phyloP scores from a whole-genome alignment of 2,113 vertebrate genomes.

The Urocolius indicus region DNA sequence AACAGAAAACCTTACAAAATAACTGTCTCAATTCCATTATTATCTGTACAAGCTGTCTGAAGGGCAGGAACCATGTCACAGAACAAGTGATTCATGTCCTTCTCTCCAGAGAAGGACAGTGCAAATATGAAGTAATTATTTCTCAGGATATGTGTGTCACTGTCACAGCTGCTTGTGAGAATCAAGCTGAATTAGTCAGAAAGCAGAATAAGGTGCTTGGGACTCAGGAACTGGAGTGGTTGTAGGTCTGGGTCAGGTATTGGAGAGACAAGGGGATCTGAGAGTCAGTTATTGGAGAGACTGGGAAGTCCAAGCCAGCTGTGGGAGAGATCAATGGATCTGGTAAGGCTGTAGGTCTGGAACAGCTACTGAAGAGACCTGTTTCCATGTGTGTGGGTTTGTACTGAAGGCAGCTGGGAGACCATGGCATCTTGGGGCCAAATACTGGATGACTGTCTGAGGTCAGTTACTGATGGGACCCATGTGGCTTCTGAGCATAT shows the following conservation, averaged over 20 bases:
- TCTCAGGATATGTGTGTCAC: not conserved
- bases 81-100: constrained; percentile 20
- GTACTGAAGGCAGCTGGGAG: not conserved
- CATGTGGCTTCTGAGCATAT: not conserved
- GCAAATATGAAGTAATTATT: not conserved
- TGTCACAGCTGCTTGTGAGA: not conserved
- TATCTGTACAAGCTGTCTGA: not conserved
- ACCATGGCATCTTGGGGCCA: no score
- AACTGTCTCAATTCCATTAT: not conserved
- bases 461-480: not conserved
- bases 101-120: constrained; percentile 25
- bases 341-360: not conserved
- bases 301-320: no score
- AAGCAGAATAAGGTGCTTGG: not conserved
- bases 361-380: not conserved
- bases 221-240: not conserved
- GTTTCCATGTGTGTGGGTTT: not conserved
- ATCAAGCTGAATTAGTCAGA: not conserved
- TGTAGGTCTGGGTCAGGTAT: not conserved
- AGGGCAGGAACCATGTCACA: constrained; percentile 16
- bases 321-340: not conserved
- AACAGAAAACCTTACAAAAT: not conserved
- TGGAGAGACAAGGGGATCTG: not conserved
- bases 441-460: not conserved
- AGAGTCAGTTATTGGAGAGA: not conserved